A percentile compares a stretch with the other conserved stretches of the same genome.
These are phyloP conservation scores for Nephila pilipes DNA, from an alignment of 1,140 invertebrate genomes.

Conservation along the genomic window DNA sequence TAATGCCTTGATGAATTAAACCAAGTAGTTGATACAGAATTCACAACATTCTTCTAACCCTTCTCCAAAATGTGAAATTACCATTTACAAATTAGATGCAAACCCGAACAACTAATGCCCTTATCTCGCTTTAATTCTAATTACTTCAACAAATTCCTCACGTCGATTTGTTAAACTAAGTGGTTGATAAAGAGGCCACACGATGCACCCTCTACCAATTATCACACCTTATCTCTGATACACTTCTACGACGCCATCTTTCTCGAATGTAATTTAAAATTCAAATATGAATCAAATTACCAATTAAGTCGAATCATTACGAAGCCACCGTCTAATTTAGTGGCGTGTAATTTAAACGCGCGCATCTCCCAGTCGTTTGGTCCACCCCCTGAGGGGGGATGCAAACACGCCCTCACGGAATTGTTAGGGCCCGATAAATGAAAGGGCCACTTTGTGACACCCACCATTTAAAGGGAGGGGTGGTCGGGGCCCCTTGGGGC, in stretches of 20 bases:
- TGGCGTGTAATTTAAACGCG: background rate
- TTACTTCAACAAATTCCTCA: background rate
- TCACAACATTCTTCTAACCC: no score
- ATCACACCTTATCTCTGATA: background rate
- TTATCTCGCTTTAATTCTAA: background rate
- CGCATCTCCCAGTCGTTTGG: background rate
- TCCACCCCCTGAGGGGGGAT: background rate
- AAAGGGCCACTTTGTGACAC: slow-evolving; percentile 30
- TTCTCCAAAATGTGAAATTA: no score
- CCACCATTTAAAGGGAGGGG: slow-evolving; percentile 5
- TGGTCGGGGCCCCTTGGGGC: slow-evolving; percentile 27
- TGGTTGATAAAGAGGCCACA: slow-evolving; percentile 22
- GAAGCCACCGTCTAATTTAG: background rate
- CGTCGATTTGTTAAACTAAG: slow-evolving; percentile 15
- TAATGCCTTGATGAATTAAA: no score
- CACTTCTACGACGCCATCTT: background rate
- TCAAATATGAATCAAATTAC: slow-evolving; percentile 52
- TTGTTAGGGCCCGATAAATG: slow-evolving; percentile 25
- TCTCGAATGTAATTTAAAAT: slow-evolving; percentile 25
- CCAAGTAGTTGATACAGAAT: no score
- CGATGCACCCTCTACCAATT: background rate
- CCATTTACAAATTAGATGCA: no score
- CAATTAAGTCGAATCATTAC: slow-evolving; percentile 26
- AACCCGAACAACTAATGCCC: background rate
- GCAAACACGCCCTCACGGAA: slow-evolving; percentile 11